A percentile compares a stretch with the other conserved stretches of the same genome.
phyloP scores from a whole-genome alignment of 1,140 invertebrate genomes.

The Dendrolimus kikuchii region DNA sequence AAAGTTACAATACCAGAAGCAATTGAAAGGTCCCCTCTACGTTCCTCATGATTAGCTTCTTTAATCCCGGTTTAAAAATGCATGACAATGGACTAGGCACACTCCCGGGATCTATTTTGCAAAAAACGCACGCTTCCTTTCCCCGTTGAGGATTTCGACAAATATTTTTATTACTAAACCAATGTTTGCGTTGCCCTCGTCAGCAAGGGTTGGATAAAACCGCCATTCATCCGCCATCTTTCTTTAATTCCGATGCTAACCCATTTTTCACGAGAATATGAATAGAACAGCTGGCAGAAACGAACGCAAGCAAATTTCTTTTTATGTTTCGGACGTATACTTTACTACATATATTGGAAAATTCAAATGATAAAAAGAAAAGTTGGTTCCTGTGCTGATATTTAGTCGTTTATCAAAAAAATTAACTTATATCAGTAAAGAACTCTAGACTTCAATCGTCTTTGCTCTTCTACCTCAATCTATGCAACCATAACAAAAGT shows the following conservation, averaged over 20 bases:
- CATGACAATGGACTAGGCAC: conserved; percentile 55
- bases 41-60: conserved; percentile 56
- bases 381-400: no score
- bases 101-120: conserved; percentile 38
- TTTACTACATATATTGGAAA: background rate
- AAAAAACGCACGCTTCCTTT: conserved; percentile 41
- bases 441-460: no score
- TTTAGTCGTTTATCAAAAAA: no score
- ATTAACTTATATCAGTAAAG: no score
- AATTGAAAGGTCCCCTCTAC: conserved; percentile 21
- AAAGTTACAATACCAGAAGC: conserved; percentile 5
- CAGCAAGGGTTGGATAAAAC: conserved; percentile 51
- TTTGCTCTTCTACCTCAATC: no score
- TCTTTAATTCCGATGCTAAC: conserved; percentile 38
- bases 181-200: conserved; percentile 55
- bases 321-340: conserved; percentile 20
- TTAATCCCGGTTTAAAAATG: conserved; percentile 66
- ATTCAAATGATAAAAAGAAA: no score
- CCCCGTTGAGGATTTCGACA: conserved; percentile 44
- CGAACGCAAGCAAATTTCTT: conserved; percentile 26
- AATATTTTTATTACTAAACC: conserved; percentile 66
- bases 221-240: conserved; percentile 43
- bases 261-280: conserved; percentile 35
- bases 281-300: conserved; percentile 38
- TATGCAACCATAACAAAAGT: no score